Base-by-base conservation (phyloP, 2,113 vertebrate species). In the Mormoops blainvillei region DNA sequence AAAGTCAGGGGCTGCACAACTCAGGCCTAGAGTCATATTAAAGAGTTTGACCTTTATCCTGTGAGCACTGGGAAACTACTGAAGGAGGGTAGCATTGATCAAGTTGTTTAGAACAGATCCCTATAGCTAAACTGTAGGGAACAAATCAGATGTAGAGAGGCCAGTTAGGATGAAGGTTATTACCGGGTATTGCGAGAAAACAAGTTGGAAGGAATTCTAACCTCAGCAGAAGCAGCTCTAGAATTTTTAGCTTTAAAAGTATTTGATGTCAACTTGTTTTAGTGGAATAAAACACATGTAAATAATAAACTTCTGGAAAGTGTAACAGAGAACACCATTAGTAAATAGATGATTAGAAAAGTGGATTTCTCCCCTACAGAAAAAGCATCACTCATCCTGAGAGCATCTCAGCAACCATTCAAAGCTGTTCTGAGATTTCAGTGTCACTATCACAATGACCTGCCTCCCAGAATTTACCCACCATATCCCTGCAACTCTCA, bases 11-110 rank as follows among this genome's bases (percentile, higher is more conserved):
- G 26, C 26, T 56, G 5, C 48, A 26, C 28, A 41, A 52, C 38
- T 22, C 24, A 20, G 56, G 6, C 63, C 50, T 0, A 48, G n/a
- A 68, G 9, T 20, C 11, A 0, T 1, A 5, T 52, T 8, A 13
- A 52, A 81, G 67, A 50, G 56, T 26, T 2, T 12, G 22, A 38
- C 5, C 48, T 91, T 31, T 16, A 54, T 43, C 26, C 41, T 22
- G 0, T 13, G 10, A 38, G 80, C 13, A 50, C 14, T 1, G 1
- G 13, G 12, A 12, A 65, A 33, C n/a, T 9, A 12, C 65, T n/a
- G 13, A 67, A 74, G 52, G 20, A 48, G 45, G 54, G 12, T 56
- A 24, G 12, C 61, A 63, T 10, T 11, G 31, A 50, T 11, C 31
- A 5, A 7, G 26, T 5, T 58, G 16, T 71, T n/a, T 15, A 52